These are phyloP conservation scores for Parnassius smintheus DNA, from an alignment of 2,888 invertebrate species.

Conservation along the genomic window DNA sequence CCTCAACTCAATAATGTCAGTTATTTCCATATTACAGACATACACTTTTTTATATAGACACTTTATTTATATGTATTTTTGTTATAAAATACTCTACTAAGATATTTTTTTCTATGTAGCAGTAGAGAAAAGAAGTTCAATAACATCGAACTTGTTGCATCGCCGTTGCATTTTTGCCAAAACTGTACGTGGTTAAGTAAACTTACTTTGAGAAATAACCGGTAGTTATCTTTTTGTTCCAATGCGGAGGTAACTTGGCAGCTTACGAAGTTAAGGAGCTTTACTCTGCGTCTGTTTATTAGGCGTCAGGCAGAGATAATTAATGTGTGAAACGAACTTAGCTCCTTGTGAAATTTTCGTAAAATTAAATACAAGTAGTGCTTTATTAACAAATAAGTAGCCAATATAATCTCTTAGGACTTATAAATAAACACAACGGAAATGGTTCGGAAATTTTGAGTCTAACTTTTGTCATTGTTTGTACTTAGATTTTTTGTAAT, in stretches of 20 bases:
- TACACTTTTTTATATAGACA: too few relatives aligned
- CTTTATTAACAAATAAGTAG: too few relatives aligned
- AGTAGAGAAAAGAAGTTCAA: not conserved
- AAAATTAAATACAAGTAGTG: conserved; percentile 3
- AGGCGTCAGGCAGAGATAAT: conserved; percentile 23
- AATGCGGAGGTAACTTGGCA: conserved; percentile 25
- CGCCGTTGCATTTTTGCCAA: not conserved
- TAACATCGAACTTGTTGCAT: conserved; percentile 27
- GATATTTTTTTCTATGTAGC: not conserved
- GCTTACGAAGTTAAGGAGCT: conserved; percentile 27
- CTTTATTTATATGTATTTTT: too few relatives aligned
- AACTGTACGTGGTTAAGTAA: conserved; percentile 9
- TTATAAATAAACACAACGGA: too few relatives aligned
- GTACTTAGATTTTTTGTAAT: too few relatives aligned
- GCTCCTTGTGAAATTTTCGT: conserved; percentile 8
- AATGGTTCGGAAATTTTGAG: too few relatives aligned
- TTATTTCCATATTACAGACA: too few relatives aligned
- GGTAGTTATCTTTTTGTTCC: conserved; percentile 24
- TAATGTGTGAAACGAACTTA: conserved; percentile 23
- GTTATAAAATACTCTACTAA: too few relatives aligned
- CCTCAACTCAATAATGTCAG: too few relatives aligned
- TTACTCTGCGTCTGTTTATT: conserved; percentile 25
- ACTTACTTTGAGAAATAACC: conserved; percentile 16
- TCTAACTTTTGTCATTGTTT: too few relatives aligned
- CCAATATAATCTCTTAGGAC: too few relatives aligned